Conservation (phyloP, 2,797 vertebrate species). For the Cyclopterus lumpus region DNA sequence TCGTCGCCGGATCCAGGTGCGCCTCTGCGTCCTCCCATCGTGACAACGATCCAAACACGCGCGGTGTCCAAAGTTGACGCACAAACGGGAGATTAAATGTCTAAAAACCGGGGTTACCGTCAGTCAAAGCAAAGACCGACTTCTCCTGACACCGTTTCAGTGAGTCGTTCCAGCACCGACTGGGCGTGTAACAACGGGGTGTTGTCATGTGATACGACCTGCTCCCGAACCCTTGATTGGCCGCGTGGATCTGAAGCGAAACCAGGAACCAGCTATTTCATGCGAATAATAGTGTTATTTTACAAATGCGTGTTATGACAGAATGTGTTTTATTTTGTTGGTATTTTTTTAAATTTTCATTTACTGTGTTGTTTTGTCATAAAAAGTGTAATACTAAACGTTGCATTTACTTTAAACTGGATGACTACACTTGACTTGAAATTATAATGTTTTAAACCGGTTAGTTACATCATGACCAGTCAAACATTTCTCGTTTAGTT, state of each 20-base stretch:
- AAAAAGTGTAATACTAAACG: background rate
- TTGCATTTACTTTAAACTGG: background rate
- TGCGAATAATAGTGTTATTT: background rate
- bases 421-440: too few relatives aligned
- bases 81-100: background rate
- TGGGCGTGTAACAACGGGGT: conserved; percentile 37
- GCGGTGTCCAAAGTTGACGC: conserved; percentile 12
- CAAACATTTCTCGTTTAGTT: background rate
- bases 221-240: background rate
- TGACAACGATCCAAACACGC: conserved; percentile 3
- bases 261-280: background rate
- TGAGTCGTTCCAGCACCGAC: background rate
- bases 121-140: background rate
- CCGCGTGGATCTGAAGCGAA: background rate
- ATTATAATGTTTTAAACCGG: background rate
- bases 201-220: conserved; percentile 36
- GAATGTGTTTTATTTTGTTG: background rate
- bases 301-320: background rate
- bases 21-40: conserved; percentile 65
- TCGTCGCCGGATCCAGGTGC: conserved; percentile 70
- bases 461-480: background rate
- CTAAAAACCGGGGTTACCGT: background rate
- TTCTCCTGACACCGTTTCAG: background rate
- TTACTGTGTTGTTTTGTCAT: background rate
- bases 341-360: background rate